Evolutionary conservation across 2,113 vertebrate species (phyloP).

Genomic region (Ictidomys tridecemlineatus): DNA sequence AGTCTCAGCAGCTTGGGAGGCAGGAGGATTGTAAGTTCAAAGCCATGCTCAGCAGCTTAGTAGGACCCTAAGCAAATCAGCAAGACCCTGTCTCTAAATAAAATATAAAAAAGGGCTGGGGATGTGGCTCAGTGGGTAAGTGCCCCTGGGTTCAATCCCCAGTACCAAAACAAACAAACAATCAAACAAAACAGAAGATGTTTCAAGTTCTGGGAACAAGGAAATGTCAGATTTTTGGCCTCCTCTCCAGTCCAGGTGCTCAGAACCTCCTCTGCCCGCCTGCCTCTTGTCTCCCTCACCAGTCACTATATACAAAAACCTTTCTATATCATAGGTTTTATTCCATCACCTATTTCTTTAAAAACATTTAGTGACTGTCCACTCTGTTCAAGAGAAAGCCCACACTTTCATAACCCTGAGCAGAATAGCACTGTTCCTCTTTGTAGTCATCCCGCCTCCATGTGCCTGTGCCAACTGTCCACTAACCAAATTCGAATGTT

Average conservation of each 20-base stretch:
- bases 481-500: not conserved
- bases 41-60: no score
- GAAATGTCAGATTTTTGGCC: not conserved
- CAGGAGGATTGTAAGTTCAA: no score
- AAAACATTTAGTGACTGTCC: not conserved
- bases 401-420: not conserved
- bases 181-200: not conserved
- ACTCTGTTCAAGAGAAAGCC: not conserved
- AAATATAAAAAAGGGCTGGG: no score
- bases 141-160: no score
- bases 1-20: no score
- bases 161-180: no score
- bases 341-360: not conserved
- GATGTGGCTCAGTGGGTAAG: no score
- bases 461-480: not conserved
- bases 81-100: no score
- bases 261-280: not conserved
- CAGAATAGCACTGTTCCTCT: not conserved
- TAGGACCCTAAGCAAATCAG: no score
- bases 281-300: not conserved
- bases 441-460: not conserved
- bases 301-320: not conserved
- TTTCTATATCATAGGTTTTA: slow-evolving; percentile 1
- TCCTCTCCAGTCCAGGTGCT: not conserved
- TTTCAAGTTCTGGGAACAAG: not conserved